Base-by-base conservation (phyloP, 1,140 invertebrate species). In the Lerema accius region DNA sequence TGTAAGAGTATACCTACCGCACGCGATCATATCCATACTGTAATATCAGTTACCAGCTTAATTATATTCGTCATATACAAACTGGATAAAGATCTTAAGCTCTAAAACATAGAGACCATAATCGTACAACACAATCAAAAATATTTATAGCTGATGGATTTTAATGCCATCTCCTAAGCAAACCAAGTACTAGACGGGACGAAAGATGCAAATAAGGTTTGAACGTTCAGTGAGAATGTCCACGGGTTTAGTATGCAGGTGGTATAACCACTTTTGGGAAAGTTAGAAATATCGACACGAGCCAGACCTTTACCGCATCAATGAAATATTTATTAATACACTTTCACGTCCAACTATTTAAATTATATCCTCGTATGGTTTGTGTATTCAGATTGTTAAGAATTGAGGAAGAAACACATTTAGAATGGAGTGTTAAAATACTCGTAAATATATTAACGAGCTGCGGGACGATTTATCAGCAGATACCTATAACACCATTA, bases 201-300 rank as follows among this genome's bases (percentile, higher is more conserved):
- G 35, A 65, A 45, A 67, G 46, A 69, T 73, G 70, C 64, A 69
- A 68, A 72, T 71, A 63, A 63, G 58, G 63, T 63, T 62, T 53
- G 65, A 67, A 62, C 26, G 19, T 48, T 7, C 45, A 26, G 23
- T 32, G 13, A 49, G 26, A 49, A 16, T 49, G 3, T 49, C 26
- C 11, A 32, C 19, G 46, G 46, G 11, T 16, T 26, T 23, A 10
- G 26, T 32, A 49, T 32, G 46, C 46, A 49, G 46, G 26, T 45
- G 42, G 42, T 32, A 9, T 32, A 15, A 32, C 46, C 26, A 19
- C 46, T 49, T 49, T 49, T 32, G 46, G 46, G 46, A 49, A 49
- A 49, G 46, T 49, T 49, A 49, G 46, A 49, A 49, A 32, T 49
- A 49, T 32, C 46, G 46, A 49, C 5, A 49, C 46, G 7, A 28